Evolutionary conservation across 2,888 invertebrate species (phyloP).

Genomic region (Drosophila bunnanda): DNA sequence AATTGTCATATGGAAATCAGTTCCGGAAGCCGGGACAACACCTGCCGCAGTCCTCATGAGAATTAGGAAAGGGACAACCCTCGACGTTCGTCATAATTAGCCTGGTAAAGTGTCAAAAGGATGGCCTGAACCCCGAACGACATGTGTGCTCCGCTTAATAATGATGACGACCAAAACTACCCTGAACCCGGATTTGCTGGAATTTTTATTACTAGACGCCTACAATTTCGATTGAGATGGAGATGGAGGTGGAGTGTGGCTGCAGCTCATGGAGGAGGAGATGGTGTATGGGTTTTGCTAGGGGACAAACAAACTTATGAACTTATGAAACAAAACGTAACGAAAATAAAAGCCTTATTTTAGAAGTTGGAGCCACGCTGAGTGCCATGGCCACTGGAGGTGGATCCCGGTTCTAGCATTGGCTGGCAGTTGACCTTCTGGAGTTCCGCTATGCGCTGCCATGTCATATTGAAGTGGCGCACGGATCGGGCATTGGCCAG

Average conservation of each 20-base stretch:
- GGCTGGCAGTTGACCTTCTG: slow-evolving; percentile 69
- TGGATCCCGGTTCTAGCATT: slow-evolving; percentile 41
- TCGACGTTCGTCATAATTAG: slow-evolving; percentile 47
- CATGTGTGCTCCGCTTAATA: slow-evolving; percentile 66
- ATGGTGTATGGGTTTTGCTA: not conserved
- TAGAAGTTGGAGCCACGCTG: slow-evolving; percentile 47
- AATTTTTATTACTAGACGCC: slow-evolving; percentile 41
- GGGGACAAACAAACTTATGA: not conserved
- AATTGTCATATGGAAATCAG: slow-evolving; percentile 20
- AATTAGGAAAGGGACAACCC: slow-evolving; percentile 37
- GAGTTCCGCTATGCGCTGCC: slow-evolving; percentile 78
- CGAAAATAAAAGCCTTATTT: slow-evolving; percentile 7
- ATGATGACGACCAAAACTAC: slow-evolving; percentile 57
- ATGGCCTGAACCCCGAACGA: slow-evolving; percentile 36
- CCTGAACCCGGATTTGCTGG: slow-evolving; percentile 33
- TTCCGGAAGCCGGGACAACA: slow-evolving; percentile 20
- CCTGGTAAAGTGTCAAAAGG: slow-evolving; percentile 77
- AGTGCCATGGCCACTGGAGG: slow-evolving; percentile 36
- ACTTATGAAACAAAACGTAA: slow-evolving; percentile 35
- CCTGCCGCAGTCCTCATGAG: slow-evolving; percentile 43
- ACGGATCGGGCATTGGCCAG: slow-evolving; percentile 77
- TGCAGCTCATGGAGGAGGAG: not conserved
- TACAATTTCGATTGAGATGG: slow-evolving; percentile 31
- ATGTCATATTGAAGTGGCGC: slow-evolving; percentile 75
- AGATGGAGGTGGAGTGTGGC: not conserved